phyloP scores from a whole-genome alignment of 1,140 invertebrate genomes.

The Cataglyphis hispanica region DNA sequence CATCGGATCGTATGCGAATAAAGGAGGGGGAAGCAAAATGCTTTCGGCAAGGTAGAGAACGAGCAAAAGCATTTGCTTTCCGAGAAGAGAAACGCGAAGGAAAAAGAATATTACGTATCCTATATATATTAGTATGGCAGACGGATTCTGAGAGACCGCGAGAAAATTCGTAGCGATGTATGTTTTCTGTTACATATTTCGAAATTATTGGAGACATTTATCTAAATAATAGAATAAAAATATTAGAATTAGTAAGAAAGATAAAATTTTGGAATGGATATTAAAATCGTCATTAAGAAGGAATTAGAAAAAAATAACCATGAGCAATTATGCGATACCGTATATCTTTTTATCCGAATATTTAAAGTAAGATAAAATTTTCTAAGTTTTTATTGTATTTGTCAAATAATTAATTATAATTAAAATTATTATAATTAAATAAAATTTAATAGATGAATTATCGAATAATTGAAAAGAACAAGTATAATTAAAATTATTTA shows the following conservation, averaged over 20 bases:
- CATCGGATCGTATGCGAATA: conserved; percentile 43
- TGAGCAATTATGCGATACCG: neutral
- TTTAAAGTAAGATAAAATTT: too few relatives aligned
- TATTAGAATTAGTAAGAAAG: neutral
- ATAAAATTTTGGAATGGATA: neutral
- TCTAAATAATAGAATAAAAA: neutral
- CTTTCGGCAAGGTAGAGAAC: conserved; percentile 23
- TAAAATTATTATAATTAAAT: too few relatives aligned
- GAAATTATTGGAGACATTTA: neutral
- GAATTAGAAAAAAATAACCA: neutral
- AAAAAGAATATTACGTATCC: conserved; percentile 27
- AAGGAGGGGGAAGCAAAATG: conserved; percentile 31
- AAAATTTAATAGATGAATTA: too few relatives aligned
- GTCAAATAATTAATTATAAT: neutral
- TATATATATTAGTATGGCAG: neutral
- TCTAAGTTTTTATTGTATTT: neutral
- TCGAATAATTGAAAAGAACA: too few relatives aligned
- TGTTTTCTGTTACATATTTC: neutral
- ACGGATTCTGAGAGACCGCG: conserved; percentile 22
- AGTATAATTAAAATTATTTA: neutral
- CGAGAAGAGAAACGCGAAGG: conserved; percentile 30
- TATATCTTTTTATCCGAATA: neutral
- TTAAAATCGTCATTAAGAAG: neutral
- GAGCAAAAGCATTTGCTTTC: conserved; percentile 39
- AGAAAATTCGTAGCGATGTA: neutral